Evolutionary conservation across 2,113 vertebrate species (phyloP).

Genomic region (Mugil cephalus): DNA sequence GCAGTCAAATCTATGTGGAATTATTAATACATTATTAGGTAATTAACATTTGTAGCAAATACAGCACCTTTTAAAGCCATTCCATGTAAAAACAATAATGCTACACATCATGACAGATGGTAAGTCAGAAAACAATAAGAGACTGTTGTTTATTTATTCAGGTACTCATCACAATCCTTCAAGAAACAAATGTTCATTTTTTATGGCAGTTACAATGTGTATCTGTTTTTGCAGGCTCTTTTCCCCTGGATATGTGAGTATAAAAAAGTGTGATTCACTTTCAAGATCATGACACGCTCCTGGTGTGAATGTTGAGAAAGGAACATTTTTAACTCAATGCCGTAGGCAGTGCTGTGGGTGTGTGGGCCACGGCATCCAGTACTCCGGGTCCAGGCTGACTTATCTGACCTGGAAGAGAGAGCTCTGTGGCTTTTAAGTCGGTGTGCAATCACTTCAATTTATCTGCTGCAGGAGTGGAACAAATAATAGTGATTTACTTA

Average conservation of each 20-base stretch:
- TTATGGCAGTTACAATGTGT: background rate
- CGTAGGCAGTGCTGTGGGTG: conserved; percentile 31
- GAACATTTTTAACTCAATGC: conserved; percentile 18
- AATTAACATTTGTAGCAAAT: no score
- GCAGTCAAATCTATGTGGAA: background rate
- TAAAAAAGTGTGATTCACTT: background rate
- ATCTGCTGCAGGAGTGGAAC: conserved; percentile 79
- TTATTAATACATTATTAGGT: no score
- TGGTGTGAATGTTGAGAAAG: conserved; percentile 15
- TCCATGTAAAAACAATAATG: no score
- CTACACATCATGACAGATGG: no score
- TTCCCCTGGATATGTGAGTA: background rate
- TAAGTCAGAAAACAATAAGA: no score
- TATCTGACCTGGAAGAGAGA: conserved; percentile 61
- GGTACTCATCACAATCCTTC: background rate
- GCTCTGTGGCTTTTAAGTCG: conserved; percentile 69
- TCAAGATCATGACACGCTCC: background rate
- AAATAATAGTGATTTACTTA: conserved; percentile 84
- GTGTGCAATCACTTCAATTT: conserved; percentile 77
- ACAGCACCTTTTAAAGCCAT: no score
- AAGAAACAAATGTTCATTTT: background rate
- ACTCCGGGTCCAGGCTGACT: conserved; percentile 16
- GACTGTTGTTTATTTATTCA: no score
- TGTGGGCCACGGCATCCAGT: conserved; percentile 33
- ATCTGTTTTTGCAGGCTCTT: background rate